A percentile compares a stretch with the other conserved stretches of the same genome.
Evolutionary conservation across 2,113 vertebrate species (phyloP).

Genomic region (Tragelaphus buxtoni): DNA sequence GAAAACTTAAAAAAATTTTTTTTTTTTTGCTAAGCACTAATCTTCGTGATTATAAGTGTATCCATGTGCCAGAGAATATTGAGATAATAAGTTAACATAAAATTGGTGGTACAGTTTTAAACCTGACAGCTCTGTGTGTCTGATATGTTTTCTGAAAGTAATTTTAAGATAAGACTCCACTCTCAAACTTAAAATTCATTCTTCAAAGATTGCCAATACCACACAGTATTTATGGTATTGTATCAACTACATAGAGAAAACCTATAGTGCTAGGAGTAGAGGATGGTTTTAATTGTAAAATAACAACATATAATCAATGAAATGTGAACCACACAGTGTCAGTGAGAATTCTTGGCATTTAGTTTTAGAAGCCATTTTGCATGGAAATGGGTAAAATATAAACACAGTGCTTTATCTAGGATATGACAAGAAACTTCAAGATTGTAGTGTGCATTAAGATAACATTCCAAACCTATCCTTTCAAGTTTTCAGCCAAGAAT

Average conservation of each 20-base stretch:
- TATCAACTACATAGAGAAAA: background rate
- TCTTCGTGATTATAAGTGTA: background rate
- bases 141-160: conserved; percentile 48
- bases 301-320: conserved; percentile 58
- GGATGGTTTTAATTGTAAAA: conserved; percentile 30
- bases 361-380: conserved; percentile 62
- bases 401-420: conserved; percentile 82
- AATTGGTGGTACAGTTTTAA: conserved; percentile 22
- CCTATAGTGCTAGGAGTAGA: background rate
- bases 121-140: background rate
- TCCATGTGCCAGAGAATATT: conserved; percentile 16
- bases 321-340: background rate
- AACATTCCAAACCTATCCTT: conserved; percentile 87
- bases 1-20: conserved; percentile 32
- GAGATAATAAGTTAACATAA: conserved; percentile 33
- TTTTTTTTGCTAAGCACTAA: background rate
- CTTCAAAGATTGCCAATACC: conserved; percentile 30
- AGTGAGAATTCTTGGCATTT: conserved; percentile 60
- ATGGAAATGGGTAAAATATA: conserved; percentile 74
- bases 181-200: conserved; percentile 38
- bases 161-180: conserved; percentile 52
- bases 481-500: conserved; percentile 83
- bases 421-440: conserved; percentile 78
- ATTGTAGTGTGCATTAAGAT: conserved; percentile 81
- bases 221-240: background rate